These are phyloP conservation scores for Oxygymnocypris stewartii DNA, from an alignment of 2,113 vertebrate genomes.

Conservation along the genomic window DNA sequence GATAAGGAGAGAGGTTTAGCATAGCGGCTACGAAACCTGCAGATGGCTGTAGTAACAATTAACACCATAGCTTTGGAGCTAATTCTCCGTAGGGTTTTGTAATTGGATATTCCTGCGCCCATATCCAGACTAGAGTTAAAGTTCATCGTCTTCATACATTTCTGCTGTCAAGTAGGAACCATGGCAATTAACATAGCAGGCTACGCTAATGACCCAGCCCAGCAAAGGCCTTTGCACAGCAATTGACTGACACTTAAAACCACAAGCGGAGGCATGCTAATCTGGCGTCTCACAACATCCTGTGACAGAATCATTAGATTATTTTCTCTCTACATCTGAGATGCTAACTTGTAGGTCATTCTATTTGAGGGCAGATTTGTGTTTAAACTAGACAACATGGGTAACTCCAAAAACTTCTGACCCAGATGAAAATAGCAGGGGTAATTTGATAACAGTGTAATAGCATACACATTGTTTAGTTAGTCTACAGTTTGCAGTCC, in stretches of 20 bases:
- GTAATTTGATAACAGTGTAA: neutral
- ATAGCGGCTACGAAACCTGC: neutral
- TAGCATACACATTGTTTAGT: neutral
- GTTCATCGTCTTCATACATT: slow-evolving; percentile 34
- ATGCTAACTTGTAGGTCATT: neutral
- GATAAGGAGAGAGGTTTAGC: neutral
- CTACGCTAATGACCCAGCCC: slow-evolving; percentile 34
- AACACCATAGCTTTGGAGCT: neutral
- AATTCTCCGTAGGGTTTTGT: slow-evolving; percentile 14
- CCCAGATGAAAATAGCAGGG: slow-evolving; percentile 8
- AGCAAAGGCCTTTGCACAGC: slow-evolving; percentile 15
- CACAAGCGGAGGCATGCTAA: neutral
- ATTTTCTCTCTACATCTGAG: neutral
- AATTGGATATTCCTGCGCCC: slow-evolving; percentile 38
- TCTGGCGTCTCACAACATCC: neutral
- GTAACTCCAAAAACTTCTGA: slow-evolving; percentile 12
- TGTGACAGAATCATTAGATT: slow-evolving; percentile 30
- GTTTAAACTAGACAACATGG: neutral
- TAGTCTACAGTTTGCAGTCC: neutral
- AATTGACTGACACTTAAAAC: slow-evolving; percentile 39
- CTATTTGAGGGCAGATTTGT: neutral
- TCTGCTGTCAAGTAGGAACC: slow-evolving; percentile 16
- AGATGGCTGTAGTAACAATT: neutral
- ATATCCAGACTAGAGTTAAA: slow-evolving; percentile 15
- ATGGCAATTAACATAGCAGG: slow-evolving; percentile 41